Evolutionary conservation across 1,140 invertebrate species (phyloP).

Genomic region (Neotoxoptera formosana): DNA sequence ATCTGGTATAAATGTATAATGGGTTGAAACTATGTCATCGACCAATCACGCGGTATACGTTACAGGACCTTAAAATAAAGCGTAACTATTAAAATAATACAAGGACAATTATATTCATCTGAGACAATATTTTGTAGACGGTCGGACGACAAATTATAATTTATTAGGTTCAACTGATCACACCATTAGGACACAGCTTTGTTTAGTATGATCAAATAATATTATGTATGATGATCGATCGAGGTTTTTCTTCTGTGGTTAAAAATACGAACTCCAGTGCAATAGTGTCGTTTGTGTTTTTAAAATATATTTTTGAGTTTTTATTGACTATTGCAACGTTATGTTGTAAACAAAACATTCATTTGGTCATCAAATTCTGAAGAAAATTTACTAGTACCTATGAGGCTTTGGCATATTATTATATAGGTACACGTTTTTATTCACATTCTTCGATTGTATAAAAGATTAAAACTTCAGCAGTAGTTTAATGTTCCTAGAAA

Average conservation of each 20-base stretch:
- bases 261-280: background rate
- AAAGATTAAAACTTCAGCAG: background rate
- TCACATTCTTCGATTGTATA: background rate
- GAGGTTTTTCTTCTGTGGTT: background rate
- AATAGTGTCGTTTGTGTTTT: no score
- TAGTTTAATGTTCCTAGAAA: background rate
- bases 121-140: background rate
- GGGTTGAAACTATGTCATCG: background rate
- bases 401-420: no score
- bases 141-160: background rate
- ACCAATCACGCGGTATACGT: background rate
- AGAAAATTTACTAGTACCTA: background rate
- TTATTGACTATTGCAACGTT: background rate
- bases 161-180: background rate
- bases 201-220: background rate
- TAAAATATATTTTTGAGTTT: background rate
- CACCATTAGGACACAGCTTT: background rate
- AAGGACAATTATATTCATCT: background rate
- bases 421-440: background rate
- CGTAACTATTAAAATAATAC: background rate
- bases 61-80: no score
- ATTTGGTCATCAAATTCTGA: background rate
- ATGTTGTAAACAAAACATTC: no score
- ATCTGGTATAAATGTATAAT: no score
- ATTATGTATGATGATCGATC: background rate